A percentile compares a stretch with the other conserved stretches of the same genome.
phyloP scores from a whole-genome alignment of 2,888 invertebrate genomes.

The Ormyrus nitidulus region DNA sequence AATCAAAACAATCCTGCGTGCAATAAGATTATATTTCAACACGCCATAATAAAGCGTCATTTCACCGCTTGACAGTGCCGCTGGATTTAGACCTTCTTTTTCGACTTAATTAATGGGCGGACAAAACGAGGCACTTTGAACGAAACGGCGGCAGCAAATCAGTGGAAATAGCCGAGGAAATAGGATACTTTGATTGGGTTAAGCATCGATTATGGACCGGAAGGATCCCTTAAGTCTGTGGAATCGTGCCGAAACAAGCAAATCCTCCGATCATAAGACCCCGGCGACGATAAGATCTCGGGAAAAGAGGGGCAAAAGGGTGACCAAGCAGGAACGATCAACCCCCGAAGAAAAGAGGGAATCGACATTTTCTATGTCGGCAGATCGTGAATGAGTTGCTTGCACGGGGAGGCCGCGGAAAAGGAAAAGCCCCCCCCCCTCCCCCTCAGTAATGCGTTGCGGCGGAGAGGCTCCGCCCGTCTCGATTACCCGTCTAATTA shows the following conservation, averaged over 20 bases:
- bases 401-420: background rate
- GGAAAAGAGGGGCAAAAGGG: constrained; percentile 31
- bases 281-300: constrained; percentile 49
- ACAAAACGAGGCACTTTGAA: background rate
- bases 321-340: constrained; percentile 48
- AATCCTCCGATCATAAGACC: constrained; percentile 45
- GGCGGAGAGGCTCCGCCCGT: constrained; percentile 58
- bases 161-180: constrained; percentile 22
- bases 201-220: constrained; percentile 43
- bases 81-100: background rate
- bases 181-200: constrained; percentile 45
- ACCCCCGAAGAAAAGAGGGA: constrained; percentile 29
- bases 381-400: constrained; percentile 13
- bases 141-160: constrained; percentile 18
- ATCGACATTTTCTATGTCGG: constrained; percentile 36
- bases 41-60: no score
- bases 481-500: constrained; percentile 74
- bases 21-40: no score
- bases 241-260: constrained; percentile 50
- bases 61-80: no score
- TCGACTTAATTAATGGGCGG: background rate
- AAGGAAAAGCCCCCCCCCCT: no score
- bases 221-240: constrained; percentile 42
- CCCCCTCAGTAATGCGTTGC: background rate
- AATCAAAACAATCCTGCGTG: no score